Base-by-base conservation (phyloP, 2,888 invertebrate species). In the Stenolophus ochropezus region DNA sequence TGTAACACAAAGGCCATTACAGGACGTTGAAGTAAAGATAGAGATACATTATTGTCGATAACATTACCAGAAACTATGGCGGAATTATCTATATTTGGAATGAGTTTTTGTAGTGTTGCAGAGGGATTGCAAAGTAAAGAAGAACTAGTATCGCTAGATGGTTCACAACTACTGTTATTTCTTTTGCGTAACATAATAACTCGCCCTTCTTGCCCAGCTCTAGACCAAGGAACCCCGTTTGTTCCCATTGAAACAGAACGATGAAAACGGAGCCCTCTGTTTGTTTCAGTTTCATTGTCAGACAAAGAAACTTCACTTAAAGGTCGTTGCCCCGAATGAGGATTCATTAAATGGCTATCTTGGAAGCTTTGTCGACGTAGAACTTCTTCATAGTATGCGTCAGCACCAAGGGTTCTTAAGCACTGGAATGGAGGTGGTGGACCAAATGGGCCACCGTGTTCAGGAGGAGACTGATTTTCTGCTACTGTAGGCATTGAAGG, bases 111-210 rank as follows among this genome's bases (percentile, higher is more conserved):
- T 47, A 98, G 91, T 21, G 96, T 95, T 20, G 95, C 93, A 53
- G 98, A 98, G 1, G 98, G 98, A 88, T 97, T 96, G 82, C 97
- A 96, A 0, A 98, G 91, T 4, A 98, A 90, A 0, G 96, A 96
- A 14, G 95, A 94, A 3, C 95, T 96, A 8, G 92, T 93, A 84
- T 95, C 91, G 82, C 88, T 90, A 5, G 91, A 90, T 82, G 90
- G 88, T 86, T 95, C 94, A 83, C 94, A 93, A 86, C 92, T 94
- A 86, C 92, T 94, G 87, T 94, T 95, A 85, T 94, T 94, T 49
- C 94, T 89, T 83, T 93, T 92, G 14, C 94, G 90, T 88, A 93
- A 91, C 90, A 92, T 92, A 56, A 92, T 90, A 51, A 92, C 89
- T 74, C 92, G 88, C 2, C 91, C 91, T 83, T 92, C 92, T 74